Evolutionary conservation across 2,888 invertebrate species (phyloP), one percentile per base, ranked within the genome.

Genomic region (Octonoba sinensis): DNA sequence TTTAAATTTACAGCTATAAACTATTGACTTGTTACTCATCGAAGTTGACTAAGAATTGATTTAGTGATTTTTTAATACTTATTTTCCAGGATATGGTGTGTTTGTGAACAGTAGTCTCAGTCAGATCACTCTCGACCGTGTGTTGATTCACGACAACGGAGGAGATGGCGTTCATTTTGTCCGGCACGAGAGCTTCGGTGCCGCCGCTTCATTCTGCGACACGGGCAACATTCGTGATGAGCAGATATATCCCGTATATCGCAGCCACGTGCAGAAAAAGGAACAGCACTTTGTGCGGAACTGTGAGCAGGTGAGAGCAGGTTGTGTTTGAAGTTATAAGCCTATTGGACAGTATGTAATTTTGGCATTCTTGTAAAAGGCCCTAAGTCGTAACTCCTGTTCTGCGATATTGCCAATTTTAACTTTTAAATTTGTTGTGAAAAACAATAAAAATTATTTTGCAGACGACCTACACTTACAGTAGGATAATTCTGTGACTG

Each of bases 131-230:
- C 90, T 97, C 71, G 93, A 94, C 85, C 93, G 93, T 85, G 94
- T 95, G 86, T 90, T 91, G 62, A 91, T 97, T 16, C 92, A 92
- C 84, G 93, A 94, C 86, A 98, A 97, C 88, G 95, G 94, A 6
- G 96, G 93, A 0, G 97, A 97, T 88, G 97, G 97, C 36, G 90
- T 98, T 71, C 93, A 94, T 88, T 96, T 94, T 88, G 92, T 95
- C 18, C 93, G 93, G 72, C 93, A 94, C 86, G 95, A 96, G 89
- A 91, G 93, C 16, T 84, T 85, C 51, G 76, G 75, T 13, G 82
- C 81, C 15, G 67, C 79, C 12, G 66, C 84, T 85, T 96, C 96
- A 88, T 92, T 96, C 85, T 96, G 96, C 88, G 93, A 94, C 1
- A 90, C 95, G 71, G 94, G 96, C 0, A 93, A 93, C 1, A 93